phyloP scores from a whole-genome alignment of 2,888 invertebrate genomes.

The Mesorhabditis spiculigera region DNA sequence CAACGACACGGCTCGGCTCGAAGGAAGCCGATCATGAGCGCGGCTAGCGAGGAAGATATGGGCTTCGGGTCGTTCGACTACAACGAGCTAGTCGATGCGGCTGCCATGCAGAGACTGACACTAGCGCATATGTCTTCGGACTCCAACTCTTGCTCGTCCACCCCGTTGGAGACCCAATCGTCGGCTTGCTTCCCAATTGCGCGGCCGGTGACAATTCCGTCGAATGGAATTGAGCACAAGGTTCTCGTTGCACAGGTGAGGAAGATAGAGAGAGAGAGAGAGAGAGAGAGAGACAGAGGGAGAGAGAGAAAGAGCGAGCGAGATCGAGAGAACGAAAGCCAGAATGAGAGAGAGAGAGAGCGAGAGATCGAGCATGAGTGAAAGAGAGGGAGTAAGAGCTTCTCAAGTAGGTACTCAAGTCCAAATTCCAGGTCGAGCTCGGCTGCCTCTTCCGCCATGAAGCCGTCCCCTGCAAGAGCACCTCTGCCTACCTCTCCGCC shows the following conservation, averaged over 20 bases:
- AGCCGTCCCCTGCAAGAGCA: slow-evolving; percentile 58
- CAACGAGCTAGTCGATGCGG: slow-evolving; percentile 45
- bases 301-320: neutral
- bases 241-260: slow-evolving; percentile 35
- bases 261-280: neutral
- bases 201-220: slow-evolving; percentile 58
- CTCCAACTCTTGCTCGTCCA: neutral
- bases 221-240: slow-evolving; percentile 59
- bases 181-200: slow-evolving; percentile 60
- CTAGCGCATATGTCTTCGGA: neutral
- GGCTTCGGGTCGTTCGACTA: slow-evolving; percentile 57
- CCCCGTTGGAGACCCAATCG: slow-evolving; percentile 53
- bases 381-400: too few species aligned
- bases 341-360: too few species aligned
- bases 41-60: slow-evolving; percentile 52
- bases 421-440: slow-evolving; percentile 58
- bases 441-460: slow-evolving; percentile 59
- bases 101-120: slow-evolving; percentile 21
- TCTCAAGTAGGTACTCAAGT: too few species aligned
- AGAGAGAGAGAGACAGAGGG: neutral
- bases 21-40: slow-evolving; percentile 32
- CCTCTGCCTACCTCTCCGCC: slow-evolving; percentile 60
- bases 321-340: neutral
- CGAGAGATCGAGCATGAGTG: neutral
- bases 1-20: slow-evolving; percentile 36